A percentile compares a stretch with the other conserved stretches of the same genome.
These are phyloP conservation scores for Neomorphus geoffroyi DNA, from an alignment of 2,797 vertebrate genomes.

Conservation along the genomic window DNA sequence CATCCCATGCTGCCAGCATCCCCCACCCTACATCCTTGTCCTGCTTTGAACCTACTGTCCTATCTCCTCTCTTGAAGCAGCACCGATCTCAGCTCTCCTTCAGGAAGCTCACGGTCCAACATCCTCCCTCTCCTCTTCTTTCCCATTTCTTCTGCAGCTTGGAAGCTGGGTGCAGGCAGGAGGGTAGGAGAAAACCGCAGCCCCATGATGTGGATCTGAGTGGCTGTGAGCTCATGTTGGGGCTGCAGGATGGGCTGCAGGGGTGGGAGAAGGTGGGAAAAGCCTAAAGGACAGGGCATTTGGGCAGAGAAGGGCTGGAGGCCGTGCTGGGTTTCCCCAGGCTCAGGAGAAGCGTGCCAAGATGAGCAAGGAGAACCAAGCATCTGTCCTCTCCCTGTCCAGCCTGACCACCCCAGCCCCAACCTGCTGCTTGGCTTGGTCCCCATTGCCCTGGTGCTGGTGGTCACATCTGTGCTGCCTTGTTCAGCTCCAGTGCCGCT, in stretches of 20 bases:
- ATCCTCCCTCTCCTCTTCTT: neutral
- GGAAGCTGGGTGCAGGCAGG: neutral
- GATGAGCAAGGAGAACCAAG: neutral
- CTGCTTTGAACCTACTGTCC: neutral
- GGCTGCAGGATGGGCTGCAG: neutral
- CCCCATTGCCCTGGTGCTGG: accelerated
- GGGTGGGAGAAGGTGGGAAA: neutral
- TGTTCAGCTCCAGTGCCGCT: accelerated
- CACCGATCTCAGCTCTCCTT: neutral
- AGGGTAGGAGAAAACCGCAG: neutral
- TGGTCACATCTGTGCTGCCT: accelerated
- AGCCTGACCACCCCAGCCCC: neutral
- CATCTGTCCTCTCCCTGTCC: neutral
- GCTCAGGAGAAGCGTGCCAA: neutral
- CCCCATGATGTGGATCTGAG: neutral
- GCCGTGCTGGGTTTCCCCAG: neutral
- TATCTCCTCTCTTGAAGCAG: neutral
- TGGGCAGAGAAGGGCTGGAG: neutral
- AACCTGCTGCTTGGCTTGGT: accelerated
- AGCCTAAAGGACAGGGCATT: neutral
- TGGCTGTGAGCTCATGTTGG: neutral
- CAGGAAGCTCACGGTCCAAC: neutral
- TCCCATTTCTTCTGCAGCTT: neutral
- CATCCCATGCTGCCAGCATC: neutral
- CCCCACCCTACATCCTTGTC: neutral